Conservation (phyloP, 2,888 invertebrate species). For the Apomyelois bistriatella region DNA sequence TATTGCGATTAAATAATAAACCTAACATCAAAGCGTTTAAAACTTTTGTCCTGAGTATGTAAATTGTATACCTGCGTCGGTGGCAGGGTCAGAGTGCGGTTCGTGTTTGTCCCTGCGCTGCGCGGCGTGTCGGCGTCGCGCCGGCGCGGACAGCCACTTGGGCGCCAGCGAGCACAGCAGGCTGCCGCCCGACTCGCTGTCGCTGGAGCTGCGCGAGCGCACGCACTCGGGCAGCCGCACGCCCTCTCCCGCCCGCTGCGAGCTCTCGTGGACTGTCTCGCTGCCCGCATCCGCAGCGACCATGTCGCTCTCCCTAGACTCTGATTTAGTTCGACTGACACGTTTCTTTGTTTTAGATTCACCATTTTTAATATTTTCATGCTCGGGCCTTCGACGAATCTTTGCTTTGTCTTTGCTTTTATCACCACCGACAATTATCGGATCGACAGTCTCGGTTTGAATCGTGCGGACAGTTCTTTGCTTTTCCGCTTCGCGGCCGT, state of each 20-base stretch:
- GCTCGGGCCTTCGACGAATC: not conserved
- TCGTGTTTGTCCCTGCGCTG: slow-evolving; percentile 27
- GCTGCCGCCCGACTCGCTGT: slow-evolving; percentile 54
- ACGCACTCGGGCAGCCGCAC: slow-evolving; percentile 18
- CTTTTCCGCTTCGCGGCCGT: slow-evolving; percentile 21
- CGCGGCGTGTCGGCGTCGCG: slow-evolving; percentile 28
- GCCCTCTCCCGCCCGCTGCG: slow-evolving; percentile 15
- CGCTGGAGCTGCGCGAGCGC: slow-evolving; percentile 39
- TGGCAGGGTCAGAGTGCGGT: slow-evolving; percentile 26
- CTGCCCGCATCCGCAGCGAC: not conserved
- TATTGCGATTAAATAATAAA: too few relatives aligned
- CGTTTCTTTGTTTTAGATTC: slow-evolving; percentile 6
- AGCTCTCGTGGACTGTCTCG: slow-evolving; percentile 7
- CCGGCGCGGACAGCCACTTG: slow-evolving; percentile 52
- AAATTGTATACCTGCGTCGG: slow-evolving; percentile 12
- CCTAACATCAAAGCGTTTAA: too few relatives aligned
- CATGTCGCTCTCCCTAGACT: slow-evolving; percentile 14
- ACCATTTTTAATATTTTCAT: not conserved
- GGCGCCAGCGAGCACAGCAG: slow-evolving; percentile 61
- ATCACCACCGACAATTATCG: slow-evolving; percentile 17
- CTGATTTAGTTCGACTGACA: slow-evolving; percentile 14
- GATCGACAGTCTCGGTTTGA: slow-evolving; percentile 17
- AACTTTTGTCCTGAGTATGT: too few relatives aligned
- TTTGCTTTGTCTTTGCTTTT: slow-evolving; percentile 8
- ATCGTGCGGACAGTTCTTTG: slow-evolving; percentile 16